phyloP scores from a whole-genome alignment of 2,888 invertebrate species.

The Eucera pruinosa region DNA sequence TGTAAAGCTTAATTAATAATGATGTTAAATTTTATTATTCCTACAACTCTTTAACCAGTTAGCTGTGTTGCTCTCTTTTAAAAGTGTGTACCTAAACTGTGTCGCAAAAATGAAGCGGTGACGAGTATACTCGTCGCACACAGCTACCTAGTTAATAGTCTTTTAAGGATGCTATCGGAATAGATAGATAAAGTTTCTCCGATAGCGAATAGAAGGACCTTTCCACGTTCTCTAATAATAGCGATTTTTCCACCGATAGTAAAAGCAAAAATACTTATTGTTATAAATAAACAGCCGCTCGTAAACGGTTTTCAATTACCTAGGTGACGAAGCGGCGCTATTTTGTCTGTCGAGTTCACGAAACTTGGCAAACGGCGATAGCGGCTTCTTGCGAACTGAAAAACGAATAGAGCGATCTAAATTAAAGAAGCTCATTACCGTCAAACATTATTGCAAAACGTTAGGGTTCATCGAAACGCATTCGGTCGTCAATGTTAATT shows the following conservation, averaged over 20 bases:
- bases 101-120: too few relatives aligned
- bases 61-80: too few relatives aligned
- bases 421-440: not conserved
- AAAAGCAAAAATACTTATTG: slow-evolving; percentile 14
- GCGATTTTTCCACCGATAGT: slow-evolving; percentile 7
- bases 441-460: slow-evolving; percentile 23
- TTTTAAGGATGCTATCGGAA: not conserved
- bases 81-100: too few relatives aligned
- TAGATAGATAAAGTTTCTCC: not conserved
- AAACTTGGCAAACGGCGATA: slow-evolving; percentile 96
- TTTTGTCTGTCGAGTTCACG: slow-evolving; percentile 95
- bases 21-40: too few relatives aligned
- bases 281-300: slow-evolving; percentile 25
- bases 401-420: slow-evolving; percentile 60
- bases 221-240: slow-evolving; percentile 7
- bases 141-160: too few relatives aligned
- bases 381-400: slow-evolving; percentile 86
- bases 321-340: slow-evolving; percentile 90
- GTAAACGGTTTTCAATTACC: slow-evolving; percentile 86
- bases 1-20: not conserved
- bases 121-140: too few relatives aligned
- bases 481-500: slow-evolving; percentile 58
- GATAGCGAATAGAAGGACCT: not conserved
- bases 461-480: slow-evolving; percentile 54
- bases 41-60: too few relatives aligned